Evolutionary conservation across 2,797 vertebrate species (phyloP), one percentile per base, ranked within the genome.

Genomic region (Scleropages formosus): DNA sequence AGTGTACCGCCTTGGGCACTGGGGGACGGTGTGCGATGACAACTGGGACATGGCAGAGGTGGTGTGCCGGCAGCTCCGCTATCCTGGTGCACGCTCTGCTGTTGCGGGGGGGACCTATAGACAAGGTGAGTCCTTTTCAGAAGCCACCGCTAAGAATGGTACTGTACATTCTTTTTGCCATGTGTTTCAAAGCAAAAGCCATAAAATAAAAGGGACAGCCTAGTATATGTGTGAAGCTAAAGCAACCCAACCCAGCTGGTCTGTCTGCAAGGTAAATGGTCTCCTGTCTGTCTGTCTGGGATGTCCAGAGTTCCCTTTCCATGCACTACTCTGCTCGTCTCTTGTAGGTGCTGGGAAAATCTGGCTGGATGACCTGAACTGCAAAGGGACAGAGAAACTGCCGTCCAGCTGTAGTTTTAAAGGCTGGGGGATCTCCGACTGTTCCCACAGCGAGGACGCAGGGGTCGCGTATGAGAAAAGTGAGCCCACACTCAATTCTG

Each of bases 1-100:
- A 81, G 47, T 92, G 76, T 92, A 84, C 75, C 89, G 92, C 11
- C 12, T 82, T 2, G 86, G 88, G 0, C 39, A 75, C 71, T 93
- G 91, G 90, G 91, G 92, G 12, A 90, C 91, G 0, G 87, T 91
- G 71, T 92, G 91, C 74, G 89, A 92, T 8, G 90, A 92, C 8
- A 78, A 64, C 16, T 92, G 89, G 89, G 88, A 84, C 56, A 31
- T 87, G 53, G 20, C 68, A 0, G 87, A 76, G 62, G 89, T 92
- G 77, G 89, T 91, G 76, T 91, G 91, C 80, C 86, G 84, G 16
- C 89, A 93, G 80, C 87, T 93, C 75, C 79, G 80, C 20, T 92
- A 89, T 74, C 80, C 75, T 0, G 80, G 82, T 12, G 92, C 87
- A 16, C 75, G 73, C 66, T 80, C 83, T 15, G 78, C 84, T 3